These are phyloP conservation scores for Gouania willdenowi DNA, from an alignment of 2,797 vertebrate genomes.

Conservation along the genomic window DNA sequence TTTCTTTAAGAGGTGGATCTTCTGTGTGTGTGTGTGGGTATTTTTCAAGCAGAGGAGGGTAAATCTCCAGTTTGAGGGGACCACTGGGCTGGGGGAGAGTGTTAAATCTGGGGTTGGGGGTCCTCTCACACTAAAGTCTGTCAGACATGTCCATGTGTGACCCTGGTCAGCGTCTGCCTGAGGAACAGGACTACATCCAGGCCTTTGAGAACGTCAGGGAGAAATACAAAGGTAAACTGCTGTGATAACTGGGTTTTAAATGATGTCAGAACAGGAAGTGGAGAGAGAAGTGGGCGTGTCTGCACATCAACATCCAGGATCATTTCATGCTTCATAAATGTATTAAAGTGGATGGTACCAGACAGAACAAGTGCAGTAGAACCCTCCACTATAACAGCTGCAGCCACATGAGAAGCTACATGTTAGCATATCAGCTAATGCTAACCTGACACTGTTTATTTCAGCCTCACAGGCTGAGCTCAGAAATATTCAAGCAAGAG, in stretches of 20 bases:
- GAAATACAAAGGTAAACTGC: slow-evolving; percentile 87
- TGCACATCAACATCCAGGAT: no score
- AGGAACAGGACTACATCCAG: slow-evolving; percentile 89
- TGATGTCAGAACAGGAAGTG: background rate
- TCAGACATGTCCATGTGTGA: slow-evolving; percentile 60
- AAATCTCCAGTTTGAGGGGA: slow-evolving; percentile 21
- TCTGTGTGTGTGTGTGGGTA: slow-evolving; percentile 48
- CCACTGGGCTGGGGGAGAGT: slow-evolving; percentile 31
- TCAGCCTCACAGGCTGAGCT: no score
- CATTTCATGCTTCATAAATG: no score
- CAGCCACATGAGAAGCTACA: no score
- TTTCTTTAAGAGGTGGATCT: slow-evolving; percentile 74
- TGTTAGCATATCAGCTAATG: no score
- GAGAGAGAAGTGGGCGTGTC: slow-evolving; percentile 33
- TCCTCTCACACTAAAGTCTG: slow-evolving; percentile 20
- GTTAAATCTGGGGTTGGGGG: slow-evolving; percentile 9
- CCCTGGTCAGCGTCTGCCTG: slow-evolving; percentile 69
- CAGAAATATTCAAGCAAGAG: no score
- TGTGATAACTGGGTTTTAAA: background rate
- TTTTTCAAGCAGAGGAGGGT: slow-evolving; percentile 72
- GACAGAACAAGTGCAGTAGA: no score
- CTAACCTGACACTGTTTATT: no score
- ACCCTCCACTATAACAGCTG: no score
- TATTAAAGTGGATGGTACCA: no score
- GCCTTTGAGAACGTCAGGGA: slow-evolving; percentile 93